Evolutionary conservation across 53 echinoderm and acorn worm species (phyloP).

Genomic region (Hippasteria phrygiana): DNA sequence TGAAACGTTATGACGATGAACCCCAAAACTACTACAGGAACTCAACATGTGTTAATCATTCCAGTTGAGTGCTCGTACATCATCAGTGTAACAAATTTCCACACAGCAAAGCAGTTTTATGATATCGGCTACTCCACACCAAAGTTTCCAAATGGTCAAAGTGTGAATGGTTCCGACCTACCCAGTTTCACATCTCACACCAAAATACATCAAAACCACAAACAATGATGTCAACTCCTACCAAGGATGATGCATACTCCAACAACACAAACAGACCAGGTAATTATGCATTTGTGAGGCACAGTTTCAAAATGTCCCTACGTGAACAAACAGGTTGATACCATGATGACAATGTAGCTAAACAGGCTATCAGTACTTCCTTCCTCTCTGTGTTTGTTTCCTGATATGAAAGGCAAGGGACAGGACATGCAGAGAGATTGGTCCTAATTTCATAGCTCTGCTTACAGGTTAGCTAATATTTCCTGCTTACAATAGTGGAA

Average conservation of each 20-base stretch:
- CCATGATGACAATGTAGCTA: not conserved
- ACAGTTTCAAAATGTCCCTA: slow-evolving; percentile 10
- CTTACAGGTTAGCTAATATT: too few species aligned
- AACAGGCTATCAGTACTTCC: slow-evolving; percentile 25
- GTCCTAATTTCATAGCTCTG: too few species aligned
- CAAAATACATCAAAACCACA: not conserved
- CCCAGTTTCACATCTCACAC: not conserved
- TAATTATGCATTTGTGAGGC: not conserved
- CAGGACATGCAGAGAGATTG: not conserved
- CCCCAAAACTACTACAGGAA: not conserved
- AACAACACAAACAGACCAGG: not conserved
- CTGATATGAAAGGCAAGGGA: slow-evolving; percentile 23
- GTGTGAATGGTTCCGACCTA: not conserved
- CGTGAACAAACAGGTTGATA: not conserved
- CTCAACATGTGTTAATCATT: not conserved
- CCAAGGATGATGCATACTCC: not conserved
- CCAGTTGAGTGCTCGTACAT: not conserved
- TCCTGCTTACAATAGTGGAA: too few species aligned
- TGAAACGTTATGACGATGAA: not conserved
- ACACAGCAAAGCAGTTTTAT: not conserved
- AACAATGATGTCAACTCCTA: not conserved
- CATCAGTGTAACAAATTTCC: not conserved
- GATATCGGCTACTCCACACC: not conserved
- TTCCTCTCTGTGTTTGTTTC: slow-evolving; percentile 54
- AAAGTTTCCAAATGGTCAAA: not conserved